A percentile compares a stretch with the other conserved stretches of the same genome.
These are phyloP conservation scores for Etheostoma spectabile DNA, from an alignment of 2,113 vertebrate species.

Conservation along the genomic window DNA sequence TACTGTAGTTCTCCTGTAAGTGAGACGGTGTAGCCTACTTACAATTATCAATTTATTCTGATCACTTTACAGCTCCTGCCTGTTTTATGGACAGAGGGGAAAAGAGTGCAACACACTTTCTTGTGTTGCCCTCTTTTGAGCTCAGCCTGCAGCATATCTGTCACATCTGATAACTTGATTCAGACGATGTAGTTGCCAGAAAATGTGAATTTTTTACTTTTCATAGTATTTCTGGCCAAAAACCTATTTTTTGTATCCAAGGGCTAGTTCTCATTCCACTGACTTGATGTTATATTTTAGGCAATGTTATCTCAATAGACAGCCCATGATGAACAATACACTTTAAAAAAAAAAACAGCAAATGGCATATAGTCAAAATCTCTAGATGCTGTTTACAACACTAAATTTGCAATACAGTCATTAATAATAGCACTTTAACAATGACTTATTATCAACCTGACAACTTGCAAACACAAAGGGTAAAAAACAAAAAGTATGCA, in stretches of 20 bases:
- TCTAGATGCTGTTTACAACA: background rate
- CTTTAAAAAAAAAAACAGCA: background rate
- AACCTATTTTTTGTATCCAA: slow-evolving; percentile 35
- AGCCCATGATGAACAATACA: background rate
- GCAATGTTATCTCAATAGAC: slow-evolving; percentile 4
- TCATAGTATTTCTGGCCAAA: slow-evolving; percentile 35
- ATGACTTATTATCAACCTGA: background rate
- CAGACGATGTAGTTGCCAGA: slow-evolving; percentile 46
- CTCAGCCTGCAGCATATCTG: slow-evolving; percentile 62
- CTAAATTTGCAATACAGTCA: background rate
- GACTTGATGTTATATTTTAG: slow-evolving; percentile 23
- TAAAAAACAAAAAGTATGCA: background rate
- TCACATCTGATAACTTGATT: slow-evolving; percentile 70
- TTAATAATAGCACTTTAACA: background rate
- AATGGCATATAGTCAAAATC: background rate
- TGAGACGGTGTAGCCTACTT: slow-evolving; percentile 43
- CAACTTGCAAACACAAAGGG: background rate
- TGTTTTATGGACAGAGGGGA: slow-evolving; percentile 42
- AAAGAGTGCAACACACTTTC: slow-evolving; percentile 56
- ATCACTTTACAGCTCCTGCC: slow-evolving; percentile 61
- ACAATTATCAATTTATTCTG: slow-evolving; percentile 69
- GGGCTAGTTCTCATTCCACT: slow-evolving; percentile 36
- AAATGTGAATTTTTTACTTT: slow-evolving; percentile 30
- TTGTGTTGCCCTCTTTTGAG: slow-evolving; percentile 51
- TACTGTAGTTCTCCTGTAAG: slow-evolving; percentile 36